Evolutionary conservation across 2,888 invertebrate genomes (phyloP), one percentile per base, ranked within the genome.

Genomic region (Drosophila maculinotata): DNA sequence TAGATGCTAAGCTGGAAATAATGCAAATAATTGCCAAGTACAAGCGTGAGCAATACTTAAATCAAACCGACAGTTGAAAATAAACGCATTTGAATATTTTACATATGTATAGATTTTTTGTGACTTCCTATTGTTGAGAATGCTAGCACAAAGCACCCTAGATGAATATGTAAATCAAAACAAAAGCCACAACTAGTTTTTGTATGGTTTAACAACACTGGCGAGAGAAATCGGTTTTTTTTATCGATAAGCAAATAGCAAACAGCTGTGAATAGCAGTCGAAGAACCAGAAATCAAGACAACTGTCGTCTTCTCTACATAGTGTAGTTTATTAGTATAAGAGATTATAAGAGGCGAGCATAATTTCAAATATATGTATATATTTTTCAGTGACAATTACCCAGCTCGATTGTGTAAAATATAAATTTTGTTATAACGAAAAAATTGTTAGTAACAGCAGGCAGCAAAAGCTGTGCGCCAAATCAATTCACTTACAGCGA

Each of bases 401-500:
- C 7, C 36, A 20, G 17, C 6, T 15, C 31, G 38, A 49, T 20
- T 8, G 28, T 57, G 26, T 45, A 36, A 41, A 64, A 35, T 36
- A 33, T 12, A 25, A 20, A 36, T 49, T 23, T 8, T 60, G 15
- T 62, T 53, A 28, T 49, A 53, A 66, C 10, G 8, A 41, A 25
- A 52, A n/a, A 33, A 23, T 8, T 0, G 1, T 9, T 20, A 33
- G 26, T 1, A 10, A 42, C 1, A 20, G 12, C 10, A 26, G 30
- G 14, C 36, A 35, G 17, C n/a, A 53, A 60, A 56, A 47, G 52
- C 51, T 66, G 78, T 84, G 84, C 84, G 77, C 67, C 76, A 79
- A 84, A 80, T 80, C 87, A 83, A 84, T 74, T 80, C 28, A 53
- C 65, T 84, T 79, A 82, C 82, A 86, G 74, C 51, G 86, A 81